phyloP scores from a whole-genome alignment of 2,888 invertebrate genomes.

The Ligdia adustata region DNA sequence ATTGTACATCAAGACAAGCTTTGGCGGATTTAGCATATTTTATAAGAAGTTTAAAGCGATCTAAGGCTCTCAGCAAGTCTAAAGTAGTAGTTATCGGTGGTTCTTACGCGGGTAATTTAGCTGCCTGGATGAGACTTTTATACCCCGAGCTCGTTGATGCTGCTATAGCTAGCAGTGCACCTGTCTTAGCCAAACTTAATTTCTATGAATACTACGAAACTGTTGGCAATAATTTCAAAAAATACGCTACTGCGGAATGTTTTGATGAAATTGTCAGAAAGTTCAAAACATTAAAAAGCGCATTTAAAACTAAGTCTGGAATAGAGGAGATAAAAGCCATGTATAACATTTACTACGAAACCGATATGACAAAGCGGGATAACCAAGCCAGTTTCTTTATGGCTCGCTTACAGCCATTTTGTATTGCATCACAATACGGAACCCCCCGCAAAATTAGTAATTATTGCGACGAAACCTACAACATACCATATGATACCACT shows the following conservation, averaged over 20 bases:
- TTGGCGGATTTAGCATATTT: background rate
- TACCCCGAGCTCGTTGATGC: background rate
- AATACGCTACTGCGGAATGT: background rate
- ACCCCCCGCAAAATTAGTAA: background rate
- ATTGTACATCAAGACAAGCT: background rate
- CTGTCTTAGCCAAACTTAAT: background rate
- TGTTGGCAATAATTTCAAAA: background rate
- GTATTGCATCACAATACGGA: background rate
- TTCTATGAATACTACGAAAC: background rate
- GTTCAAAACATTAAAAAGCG: background rate
- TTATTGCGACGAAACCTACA: background rate
- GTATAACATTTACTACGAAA: background rate
- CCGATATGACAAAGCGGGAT: background rate
- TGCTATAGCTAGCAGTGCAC: constrained; percentile 2
- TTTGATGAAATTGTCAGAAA: background rate
- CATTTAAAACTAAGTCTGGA: background rate
- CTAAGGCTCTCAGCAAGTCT: background rate
- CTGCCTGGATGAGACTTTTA: background rate
- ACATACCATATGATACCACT: background rate
- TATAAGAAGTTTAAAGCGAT: background rate
- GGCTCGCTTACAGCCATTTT: background rate
- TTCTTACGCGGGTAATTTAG: background rate
- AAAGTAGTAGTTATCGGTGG: background rate
- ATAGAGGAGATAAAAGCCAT: background rate
- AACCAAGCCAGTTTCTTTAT: background rate